These are phyloP conservation scores for Lydus trimaculatus DNA, from an alignment of 2,888 invertebrate species.

Conservation along the genomic window DNA sequence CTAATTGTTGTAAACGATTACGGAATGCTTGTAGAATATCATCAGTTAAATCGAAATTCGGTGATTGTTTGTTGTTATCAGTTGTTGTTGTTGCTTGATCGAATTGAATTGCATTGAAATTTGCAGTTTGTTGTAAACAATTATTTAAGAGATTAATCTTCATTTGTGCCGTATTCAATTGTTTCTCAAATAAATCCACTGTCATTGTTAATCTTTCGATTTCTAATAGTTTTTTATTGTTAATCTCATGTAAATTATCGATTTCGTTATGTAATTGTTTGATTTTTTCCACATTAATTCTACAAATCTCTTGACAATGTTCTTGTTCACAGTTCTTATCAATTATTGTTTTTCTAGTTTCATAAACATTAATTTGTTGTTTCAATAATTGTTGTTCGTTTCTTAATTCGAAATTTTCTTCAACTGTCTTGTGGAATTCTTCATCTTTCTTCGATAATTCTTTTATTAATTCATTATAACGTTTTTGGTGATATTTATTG, in stretches of 20 bases:
- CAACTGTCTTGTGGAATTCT: neutral
- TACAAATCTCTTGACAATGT: conserved; percentile 20
- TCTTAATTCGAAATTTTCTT: neutral
- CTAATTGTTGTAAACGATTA: conserved; percentile 63
- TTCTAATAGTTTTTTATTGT: conserved; percentile 30
- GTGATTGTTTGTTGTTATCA: neutral
- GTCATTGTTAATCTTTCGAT: conserved; percentile 39
- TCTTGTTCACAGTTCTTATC: conserved; percentile 18
- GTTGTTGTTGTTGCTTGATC: neutral
- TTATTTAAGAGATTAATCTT: conserved; percentile 32
- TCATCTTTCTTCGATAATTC: neutral
- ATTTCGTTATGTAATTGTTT: conserved; percentile 32
- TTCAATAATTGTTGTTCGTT: neutral
- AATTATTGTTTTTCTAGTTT: conserved; percentile 15
- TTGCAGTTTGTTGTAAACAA: conserved; percentile 17
- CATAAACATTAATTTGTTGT: neutral
- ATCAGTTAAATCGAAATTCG: conserved; percentile 56
- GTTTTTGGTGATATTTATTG: neutral
- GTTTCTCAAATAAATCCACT: conserved; percentile 34
- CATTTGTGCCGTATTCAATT: conserved; percentile 37
- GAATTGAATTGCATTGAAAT: neutral
- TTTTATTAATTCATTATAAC: neutral
- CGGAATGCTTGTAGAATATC: conserved; percentile 65
- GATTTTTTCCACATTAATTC: neutral
- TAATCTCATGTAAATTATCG: conserved; percentile 27